Evolutionary conservation across 2,888 invertebrate species (phyloP), one percentile per base, ranked within the genome.

Genomic region (Aromia moschata): DNA sequence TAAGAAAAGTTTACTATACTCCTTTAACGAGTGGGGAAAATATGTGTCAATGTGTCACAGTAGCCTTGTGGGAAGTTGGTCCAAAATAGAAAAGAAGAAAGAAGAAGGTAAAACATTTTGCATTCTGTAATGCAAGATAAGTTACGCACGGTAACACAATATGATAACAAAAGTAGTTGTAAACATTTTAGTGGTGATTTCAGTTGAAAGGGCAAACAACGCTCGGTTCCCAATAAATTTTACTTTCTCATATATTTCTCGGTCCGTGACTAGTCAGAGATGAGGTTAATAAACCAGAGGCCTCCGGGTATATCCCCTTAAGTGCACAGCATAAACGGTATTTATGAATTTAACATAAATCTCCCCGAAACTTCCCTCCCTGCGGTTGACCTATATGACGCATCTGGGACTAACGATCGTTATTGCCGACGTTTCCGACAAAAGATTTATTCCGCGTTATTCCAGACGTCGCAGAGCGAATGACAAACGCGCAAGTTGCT

Each of bases 361-460:
- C 49, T 49, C n/a, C 16, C 38, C 10, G 15, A 17, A 36, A 17
- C 36, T 15, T 25, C 49, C 14, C 38, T 11, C 38, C 38, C 49
- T 49, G 38, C n/a, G 49, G 49, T 25, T 46, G 54, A 58, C 54
- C 54, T 37, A 54, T 25, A 58, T 58, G 46, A 54, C 53, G 46
- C 52, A 44, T 37, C 53, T 58, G 52, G 58, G 52, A 37, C 58
- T 37, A 54, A 54, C 55, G 68, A 65, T 62, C 68, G 67, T 69
- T 70, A 71, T 68, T 65, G 58, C 62, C 61, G 56, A 70, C 70
- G 70, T 70, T 74, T 72, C 72, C 74, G 66, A 64, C 72, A 62
- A 56, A 67, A 74, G 74, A 75, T 75, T 75, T 75, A 75, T 75
- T 70, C 70, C 66, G 65, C 71, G 72, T 75, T 74, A 74, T 74